Conservation (phyloP, 2,888 invertebrate species). For the Hypolimnas misippus region DNA sequence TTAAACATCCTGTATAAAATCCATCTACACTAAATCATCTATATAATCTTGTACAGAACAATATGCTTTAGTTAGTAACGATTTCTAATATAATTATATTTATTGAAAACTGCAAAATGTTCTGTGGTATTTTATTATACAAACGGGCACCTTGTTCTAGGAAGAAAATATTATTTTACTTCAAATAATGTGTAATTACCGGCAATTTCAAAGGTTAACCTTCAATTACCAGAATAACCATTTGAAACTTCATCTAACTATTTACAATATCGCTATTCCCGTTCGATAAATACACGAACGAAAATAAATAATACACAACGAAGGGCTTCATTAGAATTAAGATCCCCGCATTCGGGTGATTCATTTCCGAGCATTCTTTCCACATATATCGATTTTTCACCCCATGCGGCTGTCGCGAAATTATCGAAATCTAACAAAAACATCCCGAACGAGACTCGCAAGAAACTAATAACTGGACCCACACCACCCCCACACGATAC, state of each 20-base stretch:
- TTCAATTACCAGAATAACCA: not conserved
- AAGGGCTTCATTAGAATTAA: conserved; percentile 40
- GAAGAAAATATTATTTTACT: too few species aligned
- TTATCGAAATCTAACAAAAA: conserved; percentile 84
- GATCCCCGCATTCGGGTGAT: conserved; percentile 26
- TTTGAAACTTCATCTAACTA: conserved; percentile 2
- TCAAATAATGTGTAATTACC: too few species aligned
- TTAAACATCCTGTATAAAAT: too few species aligned
- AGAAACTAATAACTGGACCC: conserved; percentile 83
- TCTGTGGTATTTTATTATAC: too few species aligned
- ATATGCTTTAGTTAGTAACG: too few species aligned
- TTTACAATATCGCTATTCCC: not conserved
- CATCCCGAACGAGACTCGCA: conserved; percentile 75
- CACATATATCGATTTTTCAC: conserved; percentile 49
- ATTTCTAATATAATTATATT: too few species aligned
- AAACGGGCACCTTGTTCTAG: too few species aligned
- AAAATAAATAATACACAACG: conserved; percentile 28
- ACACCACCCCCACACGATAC: conserved; percentile 50
- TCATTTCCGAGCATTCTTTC: conserved; percentile 29
- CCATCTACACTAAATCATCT: too few species aligned
- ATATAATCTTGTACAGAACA: too few species aligned
- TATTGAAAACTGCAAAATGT: too few species aligned
- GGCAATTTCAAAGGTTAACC: not conserved
- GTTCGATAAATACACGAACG: not conserved
- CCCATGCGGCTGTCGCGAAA: conserved; percentile 69